Conservation (phyloP, 92 coral and sea anemone species). For the Bergia sp. region DNA sequence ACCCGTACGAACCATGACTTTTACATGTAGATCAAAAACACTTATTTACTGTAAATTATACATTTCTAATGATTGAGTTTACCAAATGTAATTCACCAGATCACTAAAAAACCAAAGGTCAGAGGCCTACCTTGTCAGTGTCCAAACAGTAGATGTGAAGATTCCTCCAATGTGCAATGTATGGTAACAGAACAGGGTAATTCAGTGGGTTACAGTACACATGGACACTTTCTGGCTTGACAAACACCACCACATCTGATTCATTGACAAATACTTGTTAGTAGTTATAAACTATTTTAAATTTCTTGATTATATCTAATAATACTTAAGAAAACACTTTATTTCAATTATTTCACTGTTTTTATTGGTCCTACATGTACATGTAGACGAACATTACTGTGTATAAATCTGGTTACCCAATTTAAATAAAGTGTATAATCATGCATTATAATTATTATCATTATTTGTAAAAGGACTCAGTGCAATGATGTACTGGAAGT, state of each 20-base stretch:
- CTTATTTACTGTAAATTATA: no score
- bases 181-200: constrained; percentile 68
- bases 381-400: no score
- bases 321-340: background rate
- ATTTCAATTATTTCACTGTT: no score
- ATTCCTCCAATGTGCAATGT: constrained; percentile 90
- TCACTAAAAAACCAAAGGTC: background rate
- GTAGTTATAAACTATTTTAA: background rate
- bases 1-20: no score
- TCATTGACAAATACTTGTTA: background rate
- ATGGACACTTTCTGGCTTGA: constrained; percentile 79
- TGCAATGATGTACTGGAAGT: no score
- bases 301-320: background rate
- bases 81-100: background rate
- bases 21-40: no score
- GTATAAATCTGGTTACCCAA: no score
- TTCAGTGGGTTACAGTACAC: constrained; percentile 84
- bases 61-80: no score
- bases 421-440: no score
- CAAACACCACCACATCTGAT: constrained; percentile 71
- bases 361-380: no score
- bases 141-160: constrained; percentile 72
- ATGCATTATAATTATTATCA: no score
- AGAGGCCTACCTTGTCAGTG: constrained; percentile 65
- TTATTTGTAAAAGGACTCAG: no score